phyloP scores from a whole-genome alignment of 2,113 vertebrate genomes.

The Microtus oregoni region DNA sequence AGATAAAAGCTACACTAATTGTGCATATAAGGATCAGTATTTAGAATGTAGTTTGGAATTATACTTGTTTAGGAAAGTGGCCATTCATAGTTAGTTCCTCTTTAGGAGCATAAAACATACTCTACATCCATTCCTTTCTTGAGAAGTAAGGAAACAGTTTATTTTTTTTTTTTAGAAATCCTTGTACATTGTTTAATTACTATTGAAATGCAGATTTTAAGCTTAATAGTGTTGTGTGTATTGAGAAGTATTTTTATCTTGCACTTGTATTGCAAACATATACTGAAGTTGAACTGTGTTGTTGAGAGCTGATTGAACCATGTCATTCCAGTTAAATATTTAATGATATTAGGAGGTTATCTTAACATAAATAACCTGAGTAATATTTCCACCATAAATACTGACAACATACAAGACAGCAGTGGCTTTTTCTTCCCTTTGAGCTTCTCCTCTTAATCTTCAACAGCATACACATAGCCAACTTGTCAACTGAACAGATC shows the following conservation, averaged over 20 bases:
- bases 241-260: background rate
- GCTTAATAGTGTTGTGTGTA: rapidly evolving
- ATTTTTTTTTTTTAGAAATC: background rate
- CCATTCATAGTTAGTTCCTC: background rate
- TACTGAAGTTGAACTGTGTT: no score
- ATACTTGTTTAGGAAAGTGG: background rate
- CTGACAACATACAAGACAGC: background rate
- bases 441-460: background rate
- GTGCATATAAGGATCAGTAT: background rate
- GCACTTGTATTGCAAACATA: background rate
- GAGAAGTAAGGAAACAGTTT: background rate
- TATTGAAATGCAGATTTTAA: background rate
- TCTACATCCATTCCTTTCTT: background rate
- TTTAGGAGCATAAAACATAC: background rate
- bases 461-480: background rate
- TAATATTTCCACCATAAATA: background rate
- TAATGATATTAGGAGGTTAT: background rate
- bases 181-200: background rate
- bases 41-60: background rate
- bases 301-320: background rate
- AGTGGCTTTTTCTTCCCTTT: background rate
- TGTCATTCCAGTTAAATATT: background rate
- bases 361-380: background rate
- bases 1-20: background rate
- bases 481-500: background rate